Conservation (phyloP, 2,888 invertebrate genomes). For the Ditula angustiorana region DNA sequence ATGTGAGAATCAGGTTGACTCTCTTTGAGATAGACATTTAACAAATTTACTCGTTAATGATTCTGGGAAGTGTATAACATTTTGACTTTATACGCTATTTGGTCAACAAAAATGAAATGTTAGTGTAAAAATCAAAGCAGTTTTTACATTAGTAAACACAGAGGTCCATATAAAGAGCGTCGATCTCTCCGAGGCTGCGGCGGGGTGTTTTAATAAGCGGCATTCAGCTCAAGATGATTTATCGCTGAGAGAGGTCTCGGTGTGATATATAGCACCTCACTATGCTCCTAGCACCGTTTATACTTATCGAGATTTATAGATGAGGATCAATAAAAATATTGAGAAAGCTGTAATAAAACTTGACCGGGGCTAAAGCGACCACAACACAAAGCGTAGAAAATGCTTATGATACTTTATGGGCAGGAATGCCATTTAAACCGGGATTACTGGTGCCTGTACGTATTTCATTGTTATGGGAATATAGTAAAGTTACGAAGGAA, state of each 20-base stretch:
- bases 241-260: slow-evolving; percentile 60
- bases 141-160: slow-evolving; percentile 38
- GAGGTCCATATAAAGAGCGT: slow-evolving; percentile 48
- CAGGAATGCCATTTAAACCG: slow-evolving; percentile 62
- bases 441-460: slow-evolving; percentile 59
- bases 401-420: slow-evolving; percentile 62
- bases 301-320: slow-evolving; percentile 67
- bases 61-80: neutral
- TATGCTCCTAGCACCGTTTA: slow-evolving; percentile 58
- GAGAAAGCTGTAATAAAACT: slow-evolving; percentile 64
- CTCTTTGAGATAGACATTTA: slow-evolving; percentile 16
- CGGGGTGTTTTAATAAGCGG: slow-evolving; percentile 65
- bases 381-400: slow-evolving; percentile 50
- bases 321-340: slow-evolving; percentile 71
- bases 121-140: slow-evolving; percentile 19
- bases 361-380: slow-evolving; percentile 54
- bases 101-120: slow-evolving; percentile 13
- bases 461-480: slow-evolving; percentile 54
- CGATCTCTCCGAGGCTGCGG: slow-evolving; percentile 41
- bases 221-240: slow-evolving; percentile 65
- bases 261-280: slow-evolving; percentile 68
- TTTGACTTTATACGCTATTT: slow-evolving; percentile 13
- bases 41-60: neutral
- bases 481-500: slow-evolving; percentile 23
- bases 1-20: slow-evolving; percentile 32